Percentiles rank a stretch among this genome's conserved stretches.
These are phyloP conservation scores for Himalopsyche anomala DNA, from an alignment of 2,888 invertebrate species.

Conservation along the genomic window DNA sequence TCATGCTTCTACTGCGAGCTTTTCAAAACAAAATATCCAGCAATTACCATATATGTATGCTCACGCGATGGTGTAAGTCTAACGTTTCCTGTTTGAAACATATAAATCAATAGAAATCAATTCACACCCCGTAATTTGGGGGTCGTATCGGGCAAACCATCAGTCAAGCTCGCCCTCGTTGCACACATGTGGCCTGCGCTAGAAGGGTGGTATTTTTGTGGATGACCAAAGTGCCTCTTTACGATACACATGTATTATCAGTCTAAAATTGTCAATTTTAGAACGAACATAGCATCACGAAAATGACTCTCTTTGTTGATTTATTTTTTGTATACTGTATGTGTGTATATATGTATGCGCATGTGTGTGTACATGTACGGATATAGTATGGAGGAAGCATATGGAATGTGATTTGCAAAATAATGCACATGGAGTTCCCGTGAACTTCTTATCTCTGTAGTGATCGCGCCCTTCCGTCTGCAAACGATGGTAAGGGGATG, in stretches of 20 bases:
- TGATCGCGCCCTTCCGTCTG: no score
- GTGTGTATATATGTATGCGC: no score
- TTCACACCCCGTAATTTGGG: slow-evolving; percentile 62
- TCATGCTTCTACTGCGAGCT: neutral
- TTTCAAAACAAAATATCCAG: neutral
- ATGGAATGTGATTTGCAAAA: no score
- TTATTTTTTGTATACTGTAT: no score
- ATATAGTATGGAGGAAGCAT: no score
- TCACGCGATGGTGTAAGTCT: slow-evolving; percentile 54
- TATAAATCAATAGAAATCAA: slow-evolving; percentile 64
- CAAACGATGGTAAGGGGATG: no score
- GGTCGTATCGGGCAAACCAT: slow-evolving; percentile 52
- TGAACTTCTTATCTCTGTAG: no score
- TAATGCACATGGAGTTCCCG: no score
- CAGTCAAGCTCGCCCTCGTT: slow-evolving; percentile 57
- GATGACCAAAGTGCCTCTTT: slow-evolving; percentile 10
- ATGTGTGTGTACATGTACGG: no score
- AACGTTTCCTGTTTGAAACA: slow-evolving; percentile 52
- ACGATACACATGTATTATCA: neutral
- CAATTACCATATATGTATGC: slow-evolving; percentile 45
- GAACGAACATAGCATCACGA: no score
- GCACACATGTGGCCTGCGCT: slow-evolving; percentile 3
- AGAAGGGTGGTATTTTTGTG: slow-evolving; percentile 18
- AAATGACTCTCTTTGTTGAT: no score
- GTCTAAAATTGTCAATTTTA: no score